Conservation (phyloP, 2,888 invertebrate species). For the Eugnorisma glareosa region DNA sequence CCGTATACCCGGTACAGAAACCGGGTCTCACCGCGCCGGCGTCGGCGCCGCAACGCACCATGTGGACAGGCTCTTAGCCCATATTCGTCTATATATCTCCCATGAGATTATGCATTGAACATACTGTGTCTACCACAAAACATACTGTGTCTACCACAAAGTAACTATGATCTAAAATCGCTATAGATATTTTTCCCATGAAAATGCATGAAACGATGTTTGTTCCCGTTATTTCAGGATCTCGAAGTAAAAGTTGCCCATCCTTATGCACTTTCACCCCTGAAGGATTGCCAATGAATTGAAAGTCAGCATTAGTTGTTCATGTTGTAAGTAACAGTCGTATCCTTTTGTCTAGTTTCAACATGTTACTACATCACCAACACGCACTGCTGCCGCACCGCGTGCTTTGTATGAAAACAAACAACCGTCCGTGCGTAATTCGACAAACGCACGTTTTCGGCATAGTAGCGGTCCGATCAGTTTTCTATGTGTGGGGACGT, state of each 20-base stretch:
- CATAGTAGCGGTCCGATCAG: too few species aligned
- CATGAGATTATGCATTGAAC: not conserved
- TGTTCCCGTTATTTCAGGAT: not conserved
- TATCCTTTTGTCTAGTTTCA: not conserved
- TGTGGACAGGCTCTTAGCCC: not conserved
- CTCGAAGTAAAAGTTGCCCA: not conserved
- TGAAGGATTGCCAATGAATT: not conserved
- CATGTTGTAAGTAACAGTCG: not conserved
- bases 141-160: too few species aligned
- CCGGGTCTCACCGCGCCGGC: too few species aligned
- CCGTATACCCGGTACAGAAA: too few species aligned
- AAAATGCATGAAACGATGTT: not conserved
- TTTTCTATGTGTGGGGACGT: not conserved
- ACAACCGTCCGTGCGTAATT: too few species aligned
- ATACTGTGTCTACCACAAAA: not conserved
- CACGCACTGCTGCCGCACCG: too few species aligned
- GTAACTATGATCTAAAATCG: not conserved
- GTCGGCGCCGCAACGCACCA: not conserved
- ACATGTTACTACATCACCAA: not conserved
- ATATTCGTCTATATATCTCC: not conserved
- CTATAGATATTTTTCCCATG: not conserved
- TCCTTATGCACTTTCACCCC: slow-evolving; percentile 14
- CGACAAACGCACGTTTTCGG: too few species aligned
- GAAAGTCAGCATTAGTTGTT: not conserved
- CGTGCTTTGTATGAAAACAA: too few species aligned